Evolutionary conservation across 1,140 invertebrate genomes (phyloP).

Genomic region (Lucilia cuprina): DNA sequence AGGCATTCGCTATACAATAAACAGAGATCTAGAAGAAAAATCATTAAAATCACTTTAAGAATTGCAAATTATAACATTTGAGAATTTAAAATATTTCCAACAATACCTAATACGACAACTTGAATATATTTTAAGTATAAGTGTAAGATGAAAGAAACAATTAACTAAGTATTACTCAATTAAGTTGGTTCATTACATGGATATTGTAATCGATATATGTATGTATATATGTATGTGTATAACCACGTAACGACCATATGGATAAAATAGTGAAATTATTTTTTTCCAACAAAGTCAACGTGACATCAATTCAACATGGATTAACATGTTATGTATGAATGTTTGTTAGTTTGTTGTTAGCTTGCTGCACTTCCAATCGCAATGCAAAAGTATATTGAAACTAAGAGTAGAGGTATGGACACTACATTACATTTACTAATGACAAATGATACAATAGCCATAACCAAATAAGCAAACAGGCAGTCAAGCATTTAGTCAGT

Average conservation of each 20-base stretch:
- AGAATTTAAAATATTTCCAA: not conserved
- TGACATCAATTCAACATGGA: conserved; percentile 2
- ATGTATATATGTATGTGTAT: too few relatives aligned
- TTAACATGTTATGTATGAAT: not conserved
- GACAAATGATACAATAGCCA: not conserved
- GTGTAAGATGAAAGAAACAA: not conserved
- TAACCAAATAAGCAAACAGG: not conserved
- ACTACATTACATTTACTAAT: not conserved
- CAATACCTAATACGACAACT: not conserved
- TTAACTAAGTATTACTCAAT: not conserved
- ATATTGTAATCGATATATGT: not conserved
- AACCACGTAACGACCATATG: not conserved
- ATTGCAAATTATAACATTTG: not conserved
- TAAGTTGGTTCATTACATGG: not conserved
- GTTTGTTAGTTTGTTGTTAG: not conserved
- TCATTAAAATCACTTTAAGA: not conserved
- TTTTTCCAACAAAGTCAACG: not conserved
- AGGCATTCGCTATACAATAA: conserved; percentile 64
- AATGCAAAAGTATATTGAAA: not conserved
- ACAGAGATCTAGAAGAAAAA: conserved; percentile 64
- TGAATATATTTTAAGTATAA: not conserved
- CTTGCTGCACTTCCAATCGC: not conserved
- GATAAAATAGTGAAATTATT: not conserved
- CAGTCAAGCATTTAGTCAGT: not conserved
- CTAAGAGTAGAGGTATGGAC: not conserved